Base-by-base conservation (phyloP, 2,888 invertebrate species). In the Norana najaformis region DNA sequence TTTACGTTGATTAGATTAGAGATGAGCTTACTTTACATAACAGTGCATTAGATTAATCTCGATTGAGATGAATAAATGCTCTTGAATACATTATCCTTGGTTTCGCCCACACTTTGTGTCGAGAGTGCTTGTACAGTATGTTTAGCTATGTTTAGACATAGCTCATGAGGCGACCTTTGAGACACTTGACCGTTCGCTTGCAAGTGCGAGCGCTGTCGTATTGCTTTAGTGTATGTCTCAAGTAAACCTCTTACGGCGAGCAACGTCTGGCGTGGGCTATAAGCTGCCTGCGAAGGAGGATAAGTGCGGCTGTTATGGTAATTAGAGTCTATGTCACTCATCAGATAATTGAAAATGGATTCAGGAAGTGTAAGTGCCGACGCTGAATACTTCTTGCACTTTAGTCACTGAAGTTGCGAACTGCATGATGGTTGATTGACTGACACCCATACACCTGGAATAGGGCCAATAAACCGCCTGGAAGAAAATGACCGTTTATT, bases 31-130 rank as follows among this genome's bases (percentile, higher is more conserved):
- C n/a, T n/a, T n/a, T 69, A 23, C 20, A 23, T 23, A 23, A 23
- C n/a, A n/a, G 30, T 69, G 69, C 69, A 69, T n/a, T 69, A 69
- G 30, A 69, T 69, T n/a, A 30, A n/a, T 69, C 69, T 69, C 13
- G 30, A 69, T n/a, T 6, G 16, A 69, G 47, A 47, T 23, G 20
- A 23, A 20, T 47, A 69, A 69, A n/a, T n/a, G n/a, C n/a, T 69
- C 69, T 69, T 69, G 30, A 69, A 30, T 69, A 5, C 69, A 69
- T 69, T 69, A 69, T 69, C 69, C n/a, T 69, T 69, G 69, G 69
- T 69, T 69, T 30, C 69, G 69, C 69, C 69, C n/a, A 69, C 69
- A 69, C 69, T 69, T n/a, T 69, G n/a, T n/a, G 69, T 69, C 69
- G 69, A 69, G 30, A 8, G 30, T 69, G n/a, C 30, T n/a, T 69